Percentiles rank a stretch among this genome's conserved stretches.
These are phyloP conservation scores for Balaeniceps rex DNA, from an alignment of 2,113 vertebrate genomes.

Conservation along the genomic window DNA sequence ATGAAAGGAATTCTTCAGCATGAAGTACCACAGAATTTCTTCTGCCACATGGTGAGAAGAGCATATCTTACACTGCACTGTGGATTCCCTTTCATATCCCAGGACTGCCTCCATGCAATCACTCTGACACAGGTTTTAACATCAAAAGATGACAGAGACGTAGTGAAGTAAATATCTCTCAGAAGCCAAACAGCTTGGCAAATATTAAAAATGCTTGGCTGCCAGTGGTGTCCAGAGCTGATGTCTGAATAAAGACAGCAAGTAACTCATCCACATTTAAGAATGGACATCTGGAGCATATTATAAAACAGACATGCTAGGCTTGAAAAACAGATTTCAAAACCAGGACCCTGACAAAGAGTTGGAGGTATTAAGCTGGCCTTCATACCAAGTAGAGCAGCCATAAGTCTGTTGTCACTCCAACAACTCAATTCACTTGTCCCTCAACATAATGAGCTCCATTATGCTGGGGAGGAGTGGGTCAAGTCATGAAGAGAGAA, in stretches of 20 bases:
- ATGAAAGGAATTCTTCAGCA: background rate
- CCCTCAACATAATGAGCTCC: background rate
- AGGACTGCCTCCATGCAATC: background rate
- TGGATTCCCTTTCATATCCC: background rate
- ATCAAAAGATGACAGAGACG: background rate
- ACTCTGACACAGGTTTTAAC: background rate
- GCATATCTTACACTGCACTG: background rate
- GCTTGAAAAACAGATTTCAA: background rate
- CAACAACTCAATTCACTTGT: background rate
- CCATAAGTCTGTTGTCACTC: background rate
- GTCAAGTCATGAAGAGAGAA: background rate
- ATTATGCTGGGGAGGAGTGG: accelerated
- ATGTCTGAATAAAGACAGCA: background rate
- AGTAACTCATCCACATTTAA: background rate
- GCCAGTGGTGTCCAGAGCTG: background rate
- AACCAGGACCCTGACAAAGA: background rate
- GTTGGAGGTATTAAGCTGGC: background rate
- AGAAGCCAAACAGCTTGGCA: background rate
- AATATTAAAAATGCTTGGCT: background rate
- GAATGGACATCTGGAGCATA: background rate
- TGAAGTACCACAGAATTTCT: background rate
- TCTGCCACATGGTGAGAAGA: background rate
- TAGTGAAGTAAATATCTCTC: background rate
- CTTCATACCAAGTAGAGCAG: background rate
- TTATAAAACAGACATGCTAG: background rate